Conservation (phyloP, 2,113 vertebrate genomes). For the Boulengeromyrus knoepffleri region DNA sequence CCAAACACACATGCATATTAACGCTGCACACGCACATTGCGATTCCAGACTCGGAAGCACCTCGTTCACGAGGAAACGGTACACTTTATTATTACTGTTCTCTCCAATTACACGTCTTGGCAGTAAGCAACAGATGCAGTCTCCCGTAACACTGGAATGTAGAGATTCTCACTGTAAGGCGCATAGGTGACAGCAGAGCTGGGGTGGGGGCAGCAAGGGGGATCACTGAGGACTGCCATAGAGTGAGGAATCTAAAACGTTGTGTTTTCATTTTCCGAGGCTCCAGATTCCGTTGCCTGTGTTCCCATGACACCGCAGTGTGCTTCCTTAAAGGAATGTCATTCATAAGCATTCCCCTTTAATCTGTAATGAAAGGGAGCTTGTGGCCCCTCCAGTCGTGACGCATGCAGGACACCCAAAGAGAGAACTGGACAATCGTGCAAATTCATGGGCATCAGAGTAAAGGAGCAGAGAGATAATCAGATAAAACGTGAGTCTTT, state of each 20-base stretch:
- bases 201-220: background rate
- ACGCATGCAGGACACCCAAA: background rate
- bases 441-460: background rate
- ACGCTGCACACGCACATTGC: background rate
- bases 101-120: constrained; percentile 12
- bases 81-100: constrained; percentile 18
- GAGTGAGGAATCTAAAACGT: background rate
- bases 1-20: background rate
- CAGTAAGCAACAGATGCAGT: constrained; percentile 13
- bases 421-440: background rate
- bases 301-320: background rate
- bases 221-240: background rate
- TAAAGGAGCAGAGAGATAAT: background rate
- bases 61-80: background rate
- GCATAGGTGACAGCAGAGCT: background rate
- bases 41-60: background rate
- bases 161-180: constrained; percentile 5
- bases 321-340: background rate
- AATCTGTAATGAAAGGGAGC: background rate
- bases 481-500: background rate
- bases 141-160: constrained; percentile 23
- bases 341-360: background rate
- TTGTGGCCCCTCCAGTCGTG: background rate
- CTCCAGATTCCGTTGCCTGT: background rate
- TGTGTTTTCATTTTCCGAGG: background rate